Evolutionary conservation across 2,113 vertebrate species (phyloP).

Genomic region (Bos javanicus): DNA sequence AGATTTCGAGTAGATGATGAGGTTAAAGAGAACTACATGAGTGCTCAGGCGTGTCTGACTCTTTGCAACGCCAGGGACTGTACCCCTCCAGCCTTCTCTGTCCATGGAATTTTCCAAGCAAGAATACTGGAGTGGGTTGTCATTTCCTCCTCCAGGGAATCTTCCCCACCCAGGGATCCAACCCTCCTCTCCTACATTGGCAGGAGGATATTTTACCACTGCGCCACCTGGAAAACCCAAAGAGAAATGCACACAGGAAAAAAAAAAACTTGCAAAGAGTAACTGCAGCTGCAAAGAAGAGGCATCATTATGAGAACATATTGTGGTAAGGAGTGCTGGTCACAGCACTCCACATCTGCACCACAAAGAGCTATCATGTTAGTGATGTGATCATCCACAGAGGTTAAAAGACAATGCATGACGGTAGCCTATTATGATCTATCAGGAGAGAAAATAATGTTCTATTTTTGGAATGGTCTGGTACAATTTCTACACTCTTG

Average conservation of each 20-base stretch:
- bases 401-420: too few species aligned
- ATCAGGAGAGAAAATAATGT: background rate
- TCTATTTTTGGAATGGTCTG: background rate
- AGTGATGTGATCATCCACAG: background rate
- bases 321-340: background rate
- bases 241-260: background rate
- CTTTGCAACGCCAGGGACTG: background rate
- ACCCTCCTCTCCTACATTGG: background rate
- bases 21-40: background rate
- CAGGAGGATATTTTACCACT: background rate
- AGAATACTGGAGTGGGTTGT: background rate
- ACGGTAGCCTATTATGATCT: background rate
- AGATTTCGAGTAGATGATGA: background rate
- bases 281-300: background rate
- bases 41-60: background rate
- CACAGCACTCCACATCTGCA: too few species aligned
- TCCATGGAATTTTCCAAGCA: background rate
- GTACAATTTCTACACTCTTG: background rate
- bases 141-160: background rate
- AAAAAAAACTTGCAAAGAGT: background rate
- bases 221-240: background rate
- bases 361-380: background rate
- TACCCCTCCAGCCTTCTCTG: background rate
- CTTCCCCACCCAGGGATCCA: background rate
- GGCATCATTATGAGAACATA: background rate